These are phyloP conservation scores for Lamellibrachia luymesi DNA, from an alignment of 1,140 invertebrate genomes.

Conservation along the genomic window DNA sequence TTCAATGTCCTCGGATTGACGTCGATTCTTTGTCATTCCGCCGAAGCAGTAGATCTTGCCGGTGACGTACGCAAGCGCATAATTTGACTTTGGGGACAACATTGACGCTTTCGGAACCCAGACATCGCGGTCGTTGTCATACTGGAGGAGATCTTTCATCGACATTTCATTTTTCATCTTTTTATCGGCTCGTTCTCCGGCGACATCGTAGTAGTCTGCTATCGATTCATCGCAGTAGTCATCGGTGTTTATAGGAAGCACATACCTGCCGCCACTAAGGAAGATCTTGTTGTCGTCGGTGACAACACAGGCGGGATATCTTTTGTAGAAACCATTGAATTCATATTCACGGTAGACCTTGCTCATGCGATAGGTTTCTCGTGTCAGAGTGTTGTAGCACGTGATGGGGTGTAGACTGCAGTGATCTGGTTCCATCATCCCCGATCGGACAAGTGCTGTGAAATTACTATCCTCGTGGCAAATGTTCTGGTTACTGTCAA, in stretches of 20 bases:
- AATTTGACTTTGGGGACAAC: conserved; percentile 56
- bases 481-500: conserved; percentile 43
- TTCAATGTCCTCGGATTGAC: conserved; percentile 75
- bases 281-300: conserved; percentile 50
- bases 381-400: conserved; percentile 54
- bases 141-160: conserved; percentile 50
- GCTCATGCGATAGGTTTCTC: conserved; percentile 51
- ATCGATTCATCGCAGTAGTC: conserved; percentile 50
- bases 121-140: conserved; percentile 52
- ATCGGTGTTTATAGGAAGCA: conserved; percentile 49
- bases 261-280: conserved; percentile 52
- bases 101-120: conserved; percentile 50
- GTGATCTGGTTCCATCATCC: conserved; percentile 53
- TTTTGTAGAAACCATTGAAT: conserved; percentile 43
- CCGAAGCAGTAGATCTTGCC: conserved; percentile 56
- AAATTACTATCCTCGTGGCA: conserved; percentile 43
- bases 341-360: conserved; percentile 41
- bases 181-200: too few relatives aligned
- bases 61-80: conserved; percentile 45
- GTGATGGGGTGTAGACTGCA: conserved; percentile 51
- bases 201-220: conserved; percentile 36
- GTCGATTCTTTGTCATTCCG: conserved; percentile 52
- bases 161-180: conserved; percentile 45
- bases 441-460: conserved; percentile 42
- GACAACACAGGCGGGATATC: conserved; percentile 50